Conservation (phyloP, 2,113 vertebrate genomes). For the Chaetodon auriga region DNA sequence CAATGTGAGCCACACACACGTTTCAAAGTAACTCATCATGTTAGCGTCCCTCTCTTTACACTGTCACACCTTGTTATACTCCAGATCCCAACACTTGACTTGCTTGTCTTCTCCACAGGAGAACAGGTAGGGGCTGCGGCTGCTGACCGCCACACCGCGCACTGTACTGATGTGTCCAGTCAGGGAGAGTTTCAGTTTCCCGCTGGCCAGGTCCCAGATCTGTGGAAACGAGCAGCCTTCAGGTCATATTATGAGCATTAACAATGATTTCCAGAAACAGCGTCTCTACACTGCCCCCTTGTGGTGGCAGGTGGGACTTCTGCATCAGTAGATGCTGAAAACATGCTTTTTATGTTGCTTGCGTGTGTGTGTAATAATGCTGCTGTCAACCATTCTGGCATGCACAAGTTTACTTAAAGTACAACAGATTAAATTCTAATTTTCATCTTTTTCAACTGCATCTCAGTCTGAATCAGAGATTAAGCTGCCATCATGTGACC, state of each 20-base stretch:
- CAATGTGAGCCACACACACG: too few relatives aligned
- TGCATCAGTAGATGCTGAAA: not conserved
- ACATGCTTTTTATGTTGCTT: not conserved
- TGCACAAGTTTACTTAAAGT: not conserved
- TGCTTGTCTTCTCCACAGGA: conserved; percentile 99
- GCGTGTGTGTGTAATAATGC: not conserved
- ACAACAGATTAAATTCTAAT: too few relatives aligned
- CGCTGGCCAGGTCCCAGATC: conserved; percentile 99
- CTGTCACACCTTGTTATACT: conserved; percentile 93
- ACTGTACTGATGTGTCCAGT: conserved; percentile 99
- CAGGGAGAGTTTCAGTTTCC: conserved; percentile 95
- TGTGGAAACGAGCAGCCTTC: conserved; percentile 58
- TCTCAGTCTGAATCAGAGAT: too few relatives aligned
- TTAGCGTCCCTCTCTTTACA: not conserved
- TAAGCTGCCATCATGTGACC: too few relatives aligned
- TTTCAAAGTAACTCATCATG: too few relatives aligned
- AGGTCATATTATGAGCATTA: not conserved
- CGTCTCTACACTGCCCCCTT: not conserved
- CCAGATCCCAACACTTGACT: conserved; percentile 99
- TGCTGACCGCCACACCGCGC: conserved; percentile 94
- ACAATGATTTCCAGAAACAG: not conserved
- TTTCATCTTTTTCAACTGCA: too few relatives aligned
- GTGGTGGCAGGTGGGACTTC: too few relatives aligned
- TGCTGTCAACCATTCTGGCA: not conserved
- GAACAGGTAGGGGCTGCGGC: conserved; percentile 94